A percentile compares a stretch with the other conserved stretches of the same genome.
Conservation (phyloP, 2,888 invertebrate genomes). For the Neria commutata region DNA sequence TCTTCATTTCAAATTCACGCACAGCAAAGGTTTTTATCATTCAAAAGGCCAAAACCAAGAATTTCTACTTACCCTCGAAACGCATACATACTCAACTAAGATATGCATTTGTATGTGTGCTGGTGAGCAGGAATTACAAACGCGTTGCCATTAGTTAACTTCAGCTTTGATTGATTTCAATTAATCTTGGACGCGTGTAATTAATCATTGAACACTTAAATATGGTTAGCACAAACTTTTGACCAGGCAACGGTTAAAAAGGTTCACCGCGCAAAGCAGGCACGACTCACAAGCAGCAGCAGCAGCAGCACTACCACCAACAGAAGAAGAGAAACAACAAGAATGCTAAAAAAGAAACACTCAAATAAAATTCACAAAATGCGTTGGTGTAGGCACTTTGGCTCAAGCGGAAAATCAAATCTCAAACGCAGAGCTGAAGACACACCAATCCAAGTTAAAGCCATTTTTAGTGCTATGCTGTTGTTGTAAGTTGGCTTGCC, state of each 20-base stretch:
- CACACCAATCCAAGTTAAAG: slow-evolving; percentile 23
- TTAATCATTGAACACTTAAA: slow-evolving; percentile 63
- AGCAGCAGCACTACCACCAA: slow-evolving; percentile 5
- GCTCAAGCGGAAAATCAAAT: slow-evolving; percentile 37
- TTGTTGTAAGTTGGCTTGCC: slow-evolving; percentile 5
- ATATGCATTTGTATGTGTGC: slow-evolving; percentile 15
- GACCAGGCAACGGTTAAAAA: slow-evolving; percentile 59
- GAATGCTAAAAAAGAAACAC: slow-evolving; percentile 43
- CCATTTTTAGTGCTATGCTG: slow-evolving; percentile 10
- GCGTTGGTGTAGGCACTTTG: slow-evolving; percentile 50
- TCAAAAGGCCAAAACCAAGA: slow-evolving; percentile 16
- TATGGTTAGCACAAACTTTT: slow-evolving; percentile 62
- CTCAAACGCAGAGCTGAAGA: slow-evolving; percentile 37
- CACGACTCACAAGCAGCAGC: slow-evolving; percentile 22
- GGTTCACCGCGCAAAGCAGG: slow-evolving; percentile 49
- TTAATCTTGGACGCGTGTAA: slow-evolving; percentile 62
- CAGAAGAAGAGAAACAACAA: not conserved
- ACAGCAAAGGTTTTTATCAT: slow-evolving; percentile 16
- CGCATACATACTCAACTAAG: slow-evolving; percentile 20
- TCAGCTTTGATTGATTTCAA: slow-evolving; percentile 63
- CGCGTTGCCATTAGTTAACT: slow-evolving; percentile 62
- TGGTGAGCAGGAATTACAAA: slow-evolving; percentile 48
- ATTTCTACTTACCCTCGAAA: too few species aligned
- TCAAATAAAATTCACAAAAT: slow-evolving; percentile 43
- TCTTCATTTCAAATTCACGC: not conserved